phyloP scores from a whole-genome alignment of 1,140 invertebrate genomes.

The Drosophila mauritiana region DNA sequence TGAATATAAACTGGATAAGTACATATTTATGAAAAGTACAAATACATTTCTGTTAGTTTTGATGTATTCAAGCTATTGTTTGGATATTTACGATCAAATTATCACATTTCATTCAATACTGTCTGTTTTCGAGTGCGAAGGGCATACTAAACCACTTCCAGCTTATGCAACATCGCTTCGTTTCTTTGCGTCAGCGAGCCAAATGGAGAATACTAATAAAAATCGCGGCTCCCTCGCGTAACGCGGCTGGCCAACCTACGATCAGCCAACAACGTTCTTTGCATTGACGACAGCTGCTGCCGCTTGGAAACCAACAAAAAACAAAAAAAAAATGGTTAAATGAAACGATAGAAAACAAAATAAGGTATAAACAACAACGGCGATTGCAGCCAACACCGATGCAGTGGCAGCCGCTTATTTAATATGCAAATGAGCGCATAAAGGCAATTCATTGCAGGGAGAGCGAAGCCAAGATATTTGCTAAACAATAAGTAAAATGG shows the following conservation, averaged over 20 bases:
- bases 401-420: slow-evolving; percentile 67
- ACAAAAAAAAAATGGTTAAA: slow-evolving; percentile 23
- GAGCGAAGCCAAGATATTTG: slow-evolving; percentile 61
- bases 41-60: too few relatives aligned
- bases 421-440: slow-evolving; percentile 83
- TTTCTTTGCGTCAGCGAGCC: slow-evolving; percentile 76
- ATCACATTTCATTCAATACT: neutral
- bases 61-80: too few relatives aligned
- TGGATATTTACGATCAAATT: neutral
- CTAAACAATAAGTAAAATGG: slow-evolving; percentile 76
- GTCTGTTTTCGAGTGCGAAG: slow-evolving; percentile 28
- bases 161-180: slow-evolving; percentile 41
- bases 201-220: slow-evolving; percentile 71
- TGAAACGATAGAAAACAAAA: slow-evolving; percentile 18
- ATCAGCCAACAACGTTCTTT: slow-evolving; percentile 54
- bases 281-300: slow-evolving; percentile 65
- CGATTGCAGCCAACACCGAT: slow-evolving; percentile 52
- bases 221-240: slow-evolving; percentile 53
- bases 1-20: neutral
- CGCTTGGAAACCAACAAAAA: slow-evolving; percentile 68
- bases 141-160: slow-evolving; percentile 33
- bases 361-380: slow-evolving; percentile 21
- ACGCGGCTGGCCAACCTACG: slow-evolving; percentile 71
- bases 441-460: slow-evolving; percentile 78
- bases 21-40: too few relatives aligned